Evolutionary conservation across 2,797 vertebrate species (phyloP), one percentile per base, ranked within the genome.

Genomic region (Sebastes baramenuke): DNA sequence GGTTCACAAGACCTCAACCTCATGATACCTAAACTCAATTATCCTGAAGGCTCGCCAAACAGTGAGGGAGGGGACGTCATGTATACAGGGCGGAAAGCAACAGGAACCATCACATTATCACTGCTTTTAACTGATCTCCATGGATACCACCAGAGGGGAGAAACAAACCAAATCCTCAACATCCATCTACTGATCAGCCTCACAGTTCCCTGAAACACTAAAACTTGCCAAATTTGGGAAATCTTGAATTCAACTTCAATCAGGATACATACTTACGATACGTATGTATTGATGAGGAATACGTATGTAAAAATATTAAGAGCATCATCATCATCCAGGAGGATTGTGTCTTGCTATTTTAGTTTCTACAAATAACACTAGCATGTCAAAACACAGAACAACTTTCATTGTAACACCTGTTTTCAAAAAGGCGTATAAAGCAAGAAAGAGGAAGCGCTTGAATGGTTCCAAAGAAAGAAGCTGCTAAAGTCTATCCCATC

Each of bases 11-110:
- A 91, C 82, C 85, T 82, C 68, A 79, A 77, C 88, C 84, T 86
- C 84, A 87, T 88, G 82, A 92, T 78, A 87, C 60, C 69, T 75
- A 88, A 94, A 95, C 83, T 85, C 70, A 83, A 93, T 90, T 92
- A 89, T 77, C 24, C 77, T 54, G 71, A 73, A 82, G 77, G 72
- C 70, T 79, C 8, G 30, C 68, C 73, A 78, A 79, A 77, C 52
- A 75, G 82, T 79, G 68, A 69, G 30, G 16, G 54, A 72, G 72
- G 49, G 72, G 56, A 84, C 73, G 71, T 68, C 59, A 56, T 36
- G 67, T 70, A 67, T 14, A 76, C 2, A 24, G 77, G 62, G 36
- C 69, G 58, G 38, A 56, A 20, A 68, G 66, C 46, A 66, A 27
- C 73, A 83, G 75, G 62, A 87, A 75, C 29, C 27, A 6, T 77